Conservation (phyloP, 2,797 vertebrate genomes). For the Fistularia tabacaria region DNA sequence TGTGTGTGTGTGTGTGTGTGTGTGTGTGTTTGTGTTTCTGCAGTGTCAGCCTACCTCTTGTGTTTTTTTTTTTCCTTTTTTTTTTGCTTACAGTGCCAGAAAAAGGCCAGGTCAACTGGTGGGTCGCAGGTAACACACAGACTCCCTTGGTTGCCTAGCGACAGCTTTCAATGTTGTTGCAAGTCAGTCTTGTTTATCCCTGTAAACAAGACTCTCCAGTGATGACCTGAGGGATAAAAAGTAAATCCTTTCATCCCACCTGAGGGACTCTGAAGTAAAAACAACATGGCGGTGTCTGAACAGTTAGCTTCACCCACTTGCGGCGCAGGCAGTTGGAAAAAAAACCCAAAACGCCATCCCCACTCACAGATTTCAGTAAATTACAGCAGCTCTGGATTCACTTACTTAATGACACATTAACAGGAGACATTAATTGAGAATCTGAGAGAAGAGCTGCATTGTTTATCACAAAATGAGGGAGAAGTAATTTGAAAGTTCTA, state of each 20-base stretch:
- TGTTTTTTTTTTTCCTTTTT: conserved; percentile 36
- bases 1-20: background rate
- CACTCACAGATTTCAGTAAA: too few relatives aligned
- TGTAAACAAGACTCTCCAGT: conserved; percentile 49
- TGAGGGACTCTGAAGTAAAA: conserved; percentile 34
- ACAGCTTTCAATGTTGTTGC: conserved; percentile 56
- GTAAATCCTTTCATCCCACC: conserved; percentile 36
- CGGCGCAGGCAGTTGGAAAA: conserved; percentile 1
- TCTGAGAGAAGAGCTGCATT: too few relatives aligned
- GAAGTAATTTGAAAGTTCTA: too few relatives aligned
- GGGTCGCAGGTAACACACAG: conserved; percentile 48
- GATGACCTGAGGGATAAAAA: conserved; percentile 43
- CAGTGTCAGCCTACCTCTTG: conserved; percentile 65
- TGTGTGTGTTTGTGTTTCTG: conserved; percentile 38
- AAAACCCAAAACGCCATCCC: too few relatives aligned
- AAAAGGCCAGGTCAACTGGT: conserved; percentile 53
- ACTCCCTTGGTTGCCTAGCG: conserved; percentile 50
- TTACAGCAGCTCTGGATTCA: too few relatives aligned
- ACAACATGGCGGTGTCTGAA: conserved; percentile 24
- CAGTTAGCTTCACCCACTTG: background rate
- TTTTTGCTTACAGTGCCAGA: conserved; percentile 64
- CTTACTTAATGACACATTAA: too few relatives aligned
- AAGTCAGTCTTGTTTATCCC: conserved; percentile 37
- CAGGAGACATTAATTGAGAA: too few relatives aligned
- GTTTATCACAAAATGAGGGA: too few relatives aligned